Evolutionary conservation across 2,888 invertebrate species (phyloP).

Genomic region (Pterostichus niger): DNA sequence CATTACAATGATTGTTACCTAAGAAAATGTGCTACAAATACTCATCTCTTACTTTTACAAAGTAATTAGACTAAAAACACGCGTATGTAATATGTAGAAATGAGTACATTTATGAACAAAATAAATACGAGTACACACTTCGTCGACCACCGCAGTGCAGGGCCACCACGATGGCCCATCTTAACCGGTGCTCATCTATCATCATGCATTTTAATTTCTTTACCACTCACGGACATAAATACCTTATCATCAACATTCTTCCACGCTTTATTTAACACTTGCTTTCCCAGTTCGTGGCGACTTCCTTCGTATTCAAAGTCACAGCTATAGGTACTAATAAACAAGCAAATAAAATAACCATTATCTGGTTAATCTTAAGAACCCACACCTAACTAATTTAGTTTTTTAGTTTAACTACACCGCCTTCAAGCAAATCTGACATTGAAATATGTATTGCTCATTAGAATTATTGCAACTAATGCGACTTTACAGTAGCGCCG

Average conservation of each 20-base stretch:
- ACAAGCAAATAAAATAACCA: conserved; percentile 25
- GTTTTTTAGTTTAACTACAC: not conserved
- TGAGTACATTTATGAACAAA: too few relatives aligned
- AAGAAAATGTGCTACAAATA: too few relatives aligned
- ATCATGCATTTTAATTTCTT: conserved; percentile 52
- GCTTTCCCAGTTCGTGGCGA: not conserved
- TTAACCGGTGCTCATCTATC: conserved; percentile 38
- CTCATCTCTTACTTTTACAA: too few relatives aligned
- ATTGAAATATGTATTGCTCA: conserved; percentile 35
- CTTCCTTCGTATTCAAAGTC: conserved; percentile 16
- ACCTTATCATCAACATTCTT: conserved; percentile 60
- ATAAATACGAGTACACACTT: not conserved
- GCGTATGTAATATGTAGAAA: too few relatives aligned
- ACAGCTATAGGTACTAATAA: conserved; percentile 11
- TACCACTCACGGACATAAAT: conserved; percentile 50
- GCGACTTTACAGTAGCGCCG: too few relatives aligned
- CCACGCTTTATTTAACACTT: conserved; percentile 54
- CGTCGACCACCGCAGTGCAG: conserved; percentile 11
- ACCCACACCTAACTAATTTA: conserved; percentile 37
- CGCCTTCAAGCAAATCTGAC: conserved; percentile 41
- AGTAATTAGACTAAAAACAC: too few relatives aligned
- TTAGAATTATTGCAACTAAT: conserved; percentile 20
- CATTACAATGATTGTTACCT: too few relatives aligned
- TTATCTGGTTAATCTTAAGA: conserved; percentile 21
- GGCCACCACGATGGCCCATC: conserved; percentile 6